phyloP scores from a whole-genome alignment of 2,888 invertebrate genomes.

The Nephrocerus scutellatus region DNA sequence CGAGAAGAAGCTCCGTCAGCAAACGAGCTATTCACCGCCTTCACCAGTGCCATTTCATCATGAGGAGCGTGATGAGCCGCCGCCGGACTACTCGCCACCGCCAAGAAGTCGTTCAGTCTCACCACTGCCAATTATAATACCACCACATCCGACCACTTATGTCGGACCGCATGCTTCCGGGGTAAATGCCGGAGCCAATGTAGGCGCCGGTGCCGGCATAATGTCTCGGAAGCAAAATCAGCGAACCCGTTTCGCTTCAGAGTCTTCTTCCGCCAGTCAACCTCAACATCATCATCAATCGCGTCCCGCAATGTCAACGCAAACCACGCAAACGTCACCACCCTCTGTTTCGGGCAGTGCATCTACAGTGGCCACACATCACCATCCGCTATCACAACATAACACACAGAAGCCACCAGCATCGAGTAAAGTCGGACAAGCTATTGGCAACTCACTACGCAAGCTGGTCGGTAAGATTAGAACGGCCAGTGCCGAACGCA shows the following conservation, averaged over 20 bases:
- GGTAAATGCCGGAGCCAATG: conserved; percentile 1
- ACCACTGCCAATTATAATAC: conserved; percentile 37
- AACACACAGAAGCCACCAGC: no score
- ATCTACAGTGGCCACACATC: conserved; percentile 22
- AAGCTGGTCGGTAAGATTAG: conserved; percentile 77
- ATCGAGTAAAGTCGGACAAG: conserved; percentile 52
- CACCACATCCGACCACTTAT: conserved; percentile 29
- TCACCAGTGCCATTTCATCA: conserved; percentile 46
- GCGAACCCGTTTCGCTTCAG: conserved; percentile 62
- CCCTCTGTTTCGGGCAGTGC: conserved; percentile 32
- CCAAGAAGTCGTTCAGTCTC: conserved; percentile 44
- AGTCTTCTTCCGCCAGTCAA: conserved; percentile 32
- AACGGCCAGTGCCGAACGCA: conserved; percentile 63
- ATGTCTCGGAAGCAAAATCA: conserved; percentile 51
- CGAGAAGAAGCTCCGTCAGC: conserved; percentile 51
- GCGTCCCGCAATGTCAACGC: conserved; percentile 35
- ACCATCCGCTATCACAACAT: no score
- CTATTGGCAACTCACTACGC: conserved; percentile 72
- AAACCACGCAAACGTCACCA: conserved; percentile 44
- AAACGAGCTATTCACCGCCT: conserved; percentile 37
- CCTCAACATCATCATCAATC: no score
- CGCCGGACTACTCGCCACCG: conserved; percentile 66
- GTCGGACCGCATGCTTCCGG: conserved; percentile 29
- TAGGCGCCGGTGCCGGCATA: conserved; percentile 34
- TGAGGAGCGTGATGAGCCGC: conserved; percentile 55